Conservation (phyloP, 2,888 invertebrate genomes). For the Lasius platythorax region DNA sequence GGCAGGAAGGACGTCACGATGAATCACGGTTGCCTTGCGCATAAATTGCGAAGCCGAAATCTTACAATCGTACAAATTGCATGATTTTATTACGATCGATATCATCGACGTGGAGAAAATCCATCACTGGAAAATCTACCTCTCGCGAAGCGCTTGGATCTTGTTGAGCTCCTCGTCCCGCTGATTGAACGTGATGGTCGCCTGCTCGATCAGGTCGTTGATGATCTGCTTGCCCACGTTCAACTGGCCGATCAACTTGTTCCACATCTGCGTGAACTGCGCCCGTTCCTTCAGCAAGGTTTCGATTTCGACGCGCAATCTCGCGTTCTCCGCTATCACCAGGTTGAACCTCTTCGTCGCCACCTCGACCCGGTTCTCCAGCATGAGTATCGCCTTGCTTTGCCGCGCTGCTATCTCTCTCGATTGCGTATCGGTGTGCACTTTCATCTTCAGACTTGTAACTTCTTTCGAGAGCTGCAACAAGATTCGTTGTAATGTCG, state of each 20-base stretch:
- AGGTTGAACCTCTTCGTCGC: constrained; percentile 92
- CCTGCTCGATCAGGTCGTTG: constrained; percentile 94
- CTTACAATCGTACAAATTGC: constrained; percentile 1
- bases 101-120: neutral
- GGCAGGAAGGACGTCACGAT: neutral
- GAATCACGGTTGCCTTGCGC: neutral
- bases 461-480: constrained; percentile 86
- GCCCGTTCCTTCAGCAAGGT: constrained; percentile 93
- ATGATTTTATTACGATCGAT: constrained; percentile 11
- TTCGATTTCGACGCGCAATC: constrained; percentile 92
- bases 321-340: constrained; percentile 91
- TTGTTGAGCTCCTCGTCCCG: constrained; percentile 94
- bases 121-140: constrained; percentile 70
- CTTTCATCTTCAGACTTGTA: constrained; percentile 83
- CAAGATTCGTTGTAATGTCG: constrained; percentile 22
- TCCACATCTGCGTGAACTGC: constrained; percentile 94
- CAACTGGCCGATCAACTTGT: constrained; percentile 91
- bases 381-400: constrained; percentile 88
- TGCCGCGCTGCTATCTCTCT: constrained; percentile 87
- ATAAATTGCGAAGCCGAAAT: neutral
- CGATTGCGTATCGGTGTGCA: constrained; percentile 86
- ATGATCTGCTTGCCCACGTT: constrained; percentile 93
- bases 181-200: constrained; percentile 95
- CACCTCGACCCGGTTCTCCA: constrained; percentile 92
- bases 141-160: constrained; percentile 92